Percentiles rank a stretch among this genome's conserved stretches.
Conservation (phyloP, 2,113 vertebrate species). For the Corythornis vintsioides region DNA sequence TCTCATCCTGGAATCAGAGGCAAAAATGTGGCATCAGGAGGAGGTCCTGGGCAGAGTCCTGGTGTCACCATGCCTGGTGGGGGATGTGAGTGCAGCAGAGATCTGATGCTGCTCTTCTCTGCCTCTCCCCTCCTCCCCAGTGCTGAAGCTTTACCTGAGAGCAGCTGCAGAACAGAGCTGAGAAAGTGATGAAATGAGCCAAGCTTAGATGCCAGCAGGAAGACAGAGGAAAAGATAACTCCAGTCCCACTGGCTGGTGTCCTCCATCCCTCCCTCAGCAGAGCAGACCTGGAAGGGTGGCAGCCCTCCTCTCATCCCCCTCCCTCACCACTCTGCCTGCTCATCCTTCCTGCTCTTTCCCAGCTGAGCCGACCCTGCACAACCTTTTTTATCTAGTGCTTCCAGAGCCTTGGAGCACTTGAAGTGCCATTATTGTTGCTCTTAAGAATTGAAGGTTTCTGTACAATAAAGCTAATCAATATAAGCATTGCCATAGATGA, state of each 20-base stretch:
- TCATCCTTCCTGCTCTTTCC: not conserved
- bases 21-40: fast-evolving
- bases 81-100: not conserved
- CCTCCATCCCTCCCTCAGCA: not conserved
- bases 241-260: not conserved
- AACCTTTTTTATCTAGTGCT: not conserved
- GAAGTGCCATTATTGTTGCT: not conserved
- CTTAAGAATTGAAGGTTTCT: not conserved
- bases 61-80: fast-evolving
- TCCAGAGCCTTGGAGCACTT: not conserved
- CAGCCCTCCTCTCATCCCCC: no score
- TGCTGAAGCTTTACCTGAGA: not conserved
- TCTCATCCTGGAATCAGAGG: not conserved
- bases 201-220: not conserved
- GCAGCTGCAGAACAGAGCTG: not conserved
- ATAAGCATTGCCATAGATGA: not conserved
- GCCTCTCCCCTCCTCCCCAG: not conserved
- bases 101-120: not conserved
- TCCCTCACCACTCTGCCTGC: fast-evolving
- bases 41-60: not conserved
- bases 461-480: not conserved
- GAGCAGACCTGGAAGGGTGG: not conserved
- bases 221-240: not conserved
- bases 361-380: fast-evolving
- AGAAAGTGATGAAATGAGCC: not conserved